phyloP scores from a whole-genome alignment of 2,797 vertebrate genomes.

The Pelochelys cantorii region DNA sequence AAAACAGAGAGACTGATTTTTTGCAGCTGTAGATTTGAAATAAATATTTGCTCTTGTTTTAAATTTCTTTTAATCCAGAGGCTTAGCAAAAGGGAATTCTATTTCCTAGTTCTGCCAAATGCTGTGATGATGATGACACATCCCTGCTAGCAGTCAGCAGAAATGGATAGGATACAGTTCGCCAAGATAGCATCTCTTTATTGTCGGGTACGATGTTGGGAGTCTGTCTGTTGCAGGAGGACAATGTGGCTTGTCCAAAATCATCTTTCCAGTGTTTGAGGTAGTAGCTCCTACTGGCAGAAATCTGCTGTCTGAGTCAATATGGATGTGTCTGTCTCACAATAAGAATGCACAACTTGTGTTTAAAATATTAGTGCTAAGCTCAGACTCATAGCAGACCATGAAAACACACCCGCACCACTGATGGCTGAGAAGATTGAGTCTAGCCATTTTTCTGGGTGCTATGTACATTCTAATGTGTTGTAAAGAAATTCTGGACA shows the following conservation, averaged over 20 bases:
- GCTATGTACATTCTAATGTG: neutral
- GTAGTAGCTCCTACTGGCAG: neutral
- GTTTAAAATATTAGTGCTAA: accelerated
- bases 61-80: accelerated
- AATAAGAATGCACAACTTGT: neutral
- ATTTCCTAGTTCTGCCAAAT: accelerated
- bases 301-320: neutral
- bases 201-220: accelerated
- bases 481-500: neutral
- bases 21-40: constrained; percentile 21
- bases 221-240: neutral
- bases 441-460: neutral
- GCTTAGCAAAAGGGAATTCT: neutral
- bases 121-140: neutral
- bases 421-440: accelerated
- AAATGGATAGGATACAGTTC: accelerated
- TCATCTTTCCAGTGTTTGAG: accelerated
- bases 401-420: neutral
- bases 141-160: neutral
- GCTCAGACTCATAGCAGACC: neutral
- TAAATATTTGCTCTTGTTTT: neutral
- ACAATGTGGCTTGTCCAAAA: neutral
- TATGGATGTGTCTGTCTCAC: neutral
- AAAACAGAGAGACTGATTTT: neutral
- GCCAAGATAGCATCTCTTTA: accelerated